A percentile compares a stretch with the other conserved stretches of the same genome.
Evolutionary conservation across 2,888 invertebrate species (phyloP).

Genomic region (Uropetala carovei): DNA sequence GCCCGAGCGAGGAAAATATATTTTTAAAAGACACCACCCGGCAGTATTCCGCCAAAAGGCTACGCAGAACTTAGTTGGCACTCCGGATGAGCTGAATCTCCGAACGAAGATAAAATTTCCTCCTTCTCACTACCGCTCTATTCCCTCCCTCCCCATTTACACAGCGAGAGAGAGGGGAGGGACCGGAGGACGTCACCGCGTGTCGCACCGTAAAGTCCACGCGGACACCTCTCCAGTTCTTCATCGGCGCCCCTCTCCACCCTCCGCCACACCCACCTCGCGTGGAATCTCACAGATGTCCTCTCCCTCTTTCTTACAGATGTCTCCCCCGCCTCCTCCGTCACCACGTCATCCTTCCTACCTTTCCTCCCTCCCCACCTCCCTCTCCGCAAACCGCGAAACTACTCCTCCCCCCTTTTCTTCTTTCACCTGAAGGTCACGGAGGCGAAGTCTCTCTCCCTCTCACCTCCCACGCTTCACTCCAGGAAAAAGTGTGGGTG

Average conservation of each 20-base stretch:
- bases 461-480: not conserved
- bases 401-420: not conserved
- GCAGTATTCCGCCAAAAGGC: not conserved
- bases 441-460: not conserved
- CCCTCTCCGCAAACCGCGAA: constrained; percentile 15
- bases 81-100: constrained; percentile 56
- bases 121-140: not conserved
- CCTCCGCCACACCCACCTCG: constrained; percentile 59
- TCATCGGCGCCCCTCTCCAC: not conserved
- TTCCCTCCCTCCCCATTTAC: not conserved
- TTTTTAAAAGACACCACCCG: not conserved
- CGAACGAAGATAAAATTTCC: constrained; percentile 54
- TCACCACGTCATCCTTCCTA: constrained; percentile 61
- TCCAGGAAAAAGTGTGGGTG: not conserved
- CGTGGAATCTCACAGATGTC: constrained; percentile 55
- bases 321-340: constrained; percentile 3
- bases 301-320: constrained; percentile 39
- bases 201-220: constrained; percentile 43
- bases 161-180: not conserved
- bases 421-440: constrained; percentile 47
- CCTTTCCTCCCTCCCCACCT: not conserved
- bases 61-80: not conserved
- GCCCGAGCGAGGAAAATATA: not conserved
- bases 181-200: constrained; percentile 8
- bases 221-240: constrained; percentile 12